A percentile compares a stretch with the other conserved stretches of the same genome.
Conservation (phyloP, 2,113 vertebrate species). For the Alexandromys fortis region DNA sequence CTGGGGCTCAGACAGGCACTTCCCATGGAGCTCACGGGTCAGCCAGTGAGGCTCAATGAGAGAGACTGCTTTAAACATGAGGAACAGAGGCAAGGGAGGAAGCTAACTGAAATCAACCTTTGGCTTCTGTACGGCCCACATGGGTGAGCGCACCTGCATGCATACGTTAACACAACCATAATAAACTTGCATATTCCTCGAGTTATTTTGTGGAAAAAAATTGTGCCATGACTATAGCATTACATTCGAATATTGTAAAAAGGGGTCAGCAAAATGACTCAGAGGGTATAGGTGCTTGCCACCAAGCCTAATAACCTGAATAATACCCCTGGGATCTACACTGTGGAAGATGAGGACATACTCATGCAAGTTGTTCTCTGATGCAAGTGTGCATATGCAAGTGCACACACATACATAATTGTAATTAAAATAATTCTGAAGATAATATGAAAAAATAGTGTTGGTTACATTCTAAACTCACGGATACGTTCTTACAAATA, state of each 20-base stretch:
- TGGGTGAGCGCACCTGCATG: neutral
- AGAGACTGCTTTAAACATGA: neutral
- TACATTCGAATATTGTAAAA: neutral
- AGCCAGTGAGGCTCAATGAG: neutral
- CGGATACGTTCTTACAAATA: neutral
- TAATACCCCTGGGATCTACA: neutral
- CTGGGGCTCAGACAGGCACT: neutral
- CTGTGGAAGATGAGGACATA: neutral
- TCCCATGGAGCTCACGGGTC: neutral
- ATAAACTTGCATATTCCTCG: neutral
- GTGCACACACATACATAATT: neutral
- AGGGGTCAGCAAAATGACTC: neutral
- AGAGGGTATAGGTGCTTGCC: neutral
- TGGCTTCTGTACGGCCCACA: too few relatives aligned
- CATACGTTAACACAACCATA: neutral
- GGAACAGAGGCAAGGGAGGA: neutral
- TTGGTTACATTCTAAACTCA: constrained; percentile 2
- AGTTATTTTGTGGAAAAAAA: constrained; percentile 5
- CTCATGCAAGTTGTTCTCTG: neutral
- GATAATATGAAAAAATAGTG: neutral
- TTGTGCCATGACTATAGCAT: neutral
- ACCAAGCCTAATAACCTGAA: neutral
- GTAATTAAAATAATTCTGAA: neutral
- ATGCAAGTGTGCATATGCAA: neutral
- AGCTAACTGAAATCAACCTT: neutral